Evolutionary conservation across 1,140 invertebrate species (phyloP), one percentile per base, ranked within the genome.

Genomic region (Gonatopus flavifemur): DNA sequence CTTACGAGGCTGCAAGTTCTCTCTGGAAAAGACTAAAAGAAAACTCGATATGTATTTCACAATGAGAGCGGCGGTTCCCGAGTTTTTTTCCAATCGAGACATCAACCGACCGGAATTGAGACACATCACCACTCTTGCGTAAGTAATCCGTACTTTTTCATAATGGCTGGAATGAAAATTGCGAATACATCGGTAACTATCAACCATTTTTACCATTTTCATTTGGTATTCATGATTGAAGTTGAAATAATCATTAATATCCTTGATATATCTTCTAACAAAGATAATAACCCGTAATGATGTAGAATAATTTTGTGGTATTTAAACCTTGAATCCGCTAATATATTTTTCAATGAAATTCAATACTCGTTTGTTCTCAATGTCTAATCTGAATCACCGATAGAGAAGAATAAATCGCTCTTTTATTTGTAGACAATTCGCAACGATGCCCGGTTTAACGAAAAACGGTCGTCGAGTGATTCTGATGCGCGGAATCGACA

Each of bases 31-130:
- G 67, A 85, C 86, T 15, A 93, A 93, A 72, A 80, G 81, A 57
- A 93, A 93, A 75, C 64, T 93, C 35, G 90, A 93, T 69, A 86
- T 88, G 76, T 89, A 86, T 67, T 90, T 90, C 66, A 89, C 91
- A 12, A 91, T 93, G 89, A 79, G 90, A 20, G 82, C 87, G 7
- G 86, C 88, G 1, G 83, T 88, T 15, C 91, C 91, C 0, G 91
- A 94, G 69, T 90, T 93, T 70, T 93, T 92, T 68, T 76, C 77
- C 32, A 86, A 91, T 66, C 80, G 90, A 16, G 88, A 91, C 57
- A 81, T 90, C 39, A 84, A 76, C 7, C 80, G 80, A 15, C 83
- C 84, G 0, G 87, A 90, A 62, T 71, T 92, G 15, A 81, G 84
- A 66, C 85, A 89, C 47, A 82, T 91, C 35, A 65, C 84, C 21